phyloP scores from a whole-genome alignment of 2,888 invertebrate species.

The Platerodrilus igneus region DNA sequence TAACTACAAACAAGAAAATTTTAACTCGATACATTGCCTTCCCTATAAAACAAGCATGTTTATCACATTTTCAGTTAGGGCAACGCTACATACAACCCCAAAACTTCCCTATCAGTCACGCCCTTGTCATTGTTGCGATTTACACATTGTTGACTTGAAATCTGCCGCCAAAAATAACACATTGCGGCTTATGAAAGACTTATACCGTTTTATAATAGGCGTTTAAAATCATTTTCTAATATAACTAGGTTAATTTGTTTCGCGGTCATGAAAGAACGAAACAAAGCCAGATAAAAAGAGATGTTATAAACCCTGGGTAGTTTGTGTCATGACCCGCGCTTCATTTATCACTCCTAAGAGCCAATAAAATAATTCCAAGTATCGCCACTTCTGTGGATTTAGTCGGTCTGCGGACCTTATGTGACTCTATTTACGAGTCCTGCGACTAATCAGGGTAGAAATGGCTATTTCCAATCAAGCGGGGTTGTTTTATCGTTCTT shows the following conservation, averaged over 20 bases:
- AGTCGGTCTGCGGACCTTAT: constrained; percentile 42
- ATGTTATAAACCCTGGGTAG: constrained; percentile 32
- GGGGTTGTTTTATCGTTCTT: constrained; percentile 42
- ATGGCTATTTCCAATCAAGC: constrained; percentile 47
- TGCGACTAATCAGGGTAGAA: constrained; percentile 40
- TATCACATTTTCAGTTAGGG: constrained; percentile 29
- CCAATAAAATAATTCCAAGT: constrained; percentile 49
- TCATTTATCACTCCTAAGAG: constrained; percentile 49
- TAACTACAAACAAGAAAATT: too few relatives aligned
- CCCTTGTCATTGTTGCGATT: constrained; percentile 28
- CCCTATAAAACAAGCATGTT: constrained; percentile 35
- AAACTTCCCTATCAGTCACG: constrained; percentile 30
- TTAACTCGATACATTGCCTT: too few relatives aligned
- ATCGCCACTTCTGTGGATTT: constrained; percentile 41
- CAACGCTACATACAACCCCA: constrained; percentile 26
- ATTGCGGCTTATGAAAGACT: neutral
- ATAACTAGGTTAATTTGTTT: constrained; percentile 3
- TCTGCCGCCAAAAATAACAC: constrained; percentile 18
- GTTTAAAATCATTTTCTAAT: neutral
- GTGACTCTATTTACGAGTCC: constrained; percentile 37
- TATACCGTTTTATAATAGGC: neutral
- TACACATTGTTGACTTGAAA: constrained; percentile 27
- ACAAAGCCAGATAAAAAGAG: constrained; percentile 21
- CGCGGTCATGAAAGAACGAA: constrained; percentile 8
- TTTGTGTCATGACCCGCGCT: constrained; percentile 50